Evolutionary conservation across 2,113 vertebrate genomes (phyloP), one percentile per base, ranked within the genome.

Genomic region (Cairina moschata): DNA sequence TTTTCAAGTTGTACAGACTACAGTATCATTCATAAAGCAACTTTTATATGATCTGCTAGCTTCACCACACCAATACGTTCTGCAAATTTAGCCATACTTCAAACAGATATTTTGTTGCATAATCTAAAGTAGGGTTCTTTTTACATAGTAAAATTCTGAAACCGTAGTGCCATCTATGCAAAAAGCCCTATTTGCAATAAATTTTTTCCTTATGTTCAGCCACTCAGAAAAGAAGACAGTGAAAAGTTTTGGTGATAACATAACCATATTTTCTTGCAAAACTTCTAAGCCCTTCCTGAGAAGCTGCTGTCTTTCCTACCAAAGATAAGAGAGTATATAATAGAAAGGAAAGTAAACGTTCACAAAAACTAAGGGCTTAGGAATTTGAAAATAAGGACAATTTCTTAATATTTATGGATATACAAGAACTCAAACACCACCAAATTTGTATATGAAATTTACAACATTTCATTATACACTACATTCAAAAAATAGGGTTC

Each of bases 1-100:
- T 1, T 52, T 83, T 68, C 40, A 50, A 40, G 2, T n/a, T 60
- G 13, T 3, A 86, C 6, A 3, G 6, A 62, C n/a, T 54, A 9
- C 11, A 50, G 40, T 18, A 26, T 42, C 36, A 42, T 81, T 69
- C 32, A 52, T 50, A 84, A 62, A 56, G 9, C 1, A 75, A 17
- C 3, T 65, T n/a, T 17, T 26, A 1, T 74, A 5, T 63, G n/a
- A 62, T 16, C 4, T 11, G 1, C 5, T 14, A 58, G 3, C 1
- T 83, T 58, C 76, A 50, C 28, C 7, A 32, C 10, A 52, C 2
- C 13, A 56, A 10, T 7, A 78, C 66, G 14, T 62, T 3, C 6
- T 46, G 7, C 9, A 68, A 50, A 9, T 5, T 18, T 56, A 18
- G 46, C 13, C 4, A 23, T 50, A 1, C 12, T 86, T 67, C 40